Percentiles rank a stretch among this genome's conserved stretches.
phyloP scores from a whole-genome alignment of 2,797 vertebrate species.

The Pangasius krempfi region DNA sequence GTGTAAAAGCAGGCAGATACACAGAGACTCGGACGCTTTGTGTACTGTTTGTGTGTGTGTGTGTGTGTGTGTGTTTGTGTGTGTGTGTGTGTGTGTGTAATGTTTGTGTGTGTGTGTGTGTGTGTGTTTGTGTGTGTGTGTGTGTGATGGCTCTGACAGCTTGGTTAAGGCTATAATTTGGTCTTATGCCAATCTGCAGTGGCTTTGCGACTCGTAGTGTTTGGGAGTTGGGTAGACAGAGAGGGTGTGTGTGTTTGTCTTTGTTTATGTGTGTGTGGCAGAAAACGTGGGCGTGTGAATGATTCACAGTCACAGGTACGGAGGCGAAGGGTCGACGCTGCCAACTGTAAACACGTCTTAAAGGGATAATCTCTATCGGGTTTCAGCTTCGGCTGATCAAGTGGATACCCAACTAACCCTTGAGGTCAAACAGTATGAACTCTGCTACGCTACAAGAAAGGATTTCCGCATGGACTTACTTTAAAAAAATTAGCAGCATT shows the following conservation, averaged over 20 bases:
- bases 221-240: slow-evolving; percentile 14
- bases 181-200: slow-evolving; percentile 32
- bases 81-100: slow-evolving; percentile 8
- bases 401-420: not conserved
- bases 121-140: not conserved
- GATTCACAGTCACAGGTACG: slow-evolving; percentile 38
- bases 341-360: slow-evolving; percentile 14
- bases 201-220: not conserved
- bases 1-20: slow-evolving; percentile 24
- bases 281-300: slow-evolving; percentile 22
- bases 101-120: slow-evolving; percentile 1
- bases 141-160: slow-evolving; percentile 19
- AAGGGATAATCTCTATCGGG: too few relatives aligned
- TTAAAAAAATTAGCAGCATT: not conserved
- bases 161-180: slow-evolving; percentile 31
- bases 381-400: not conserved
- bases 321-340: slow-evolving; percentile 10
- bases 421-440: not conserved
- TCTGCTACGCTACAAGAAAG: not conserved
- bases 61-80: slow-evolving; percentile 9
- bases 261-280: slow-evolving; percentile 43
- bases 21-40: not conserved
- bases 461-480: not conserved
- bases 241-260: slow-evolving; percentile 22
- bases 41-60: slow-evolving; percentile 14